Evolutionary conservation across 2,113 vertebrate species (phyloP), one percentile per base, ranked within the genome.

Genomic region (Ailurus styani): DNA sequence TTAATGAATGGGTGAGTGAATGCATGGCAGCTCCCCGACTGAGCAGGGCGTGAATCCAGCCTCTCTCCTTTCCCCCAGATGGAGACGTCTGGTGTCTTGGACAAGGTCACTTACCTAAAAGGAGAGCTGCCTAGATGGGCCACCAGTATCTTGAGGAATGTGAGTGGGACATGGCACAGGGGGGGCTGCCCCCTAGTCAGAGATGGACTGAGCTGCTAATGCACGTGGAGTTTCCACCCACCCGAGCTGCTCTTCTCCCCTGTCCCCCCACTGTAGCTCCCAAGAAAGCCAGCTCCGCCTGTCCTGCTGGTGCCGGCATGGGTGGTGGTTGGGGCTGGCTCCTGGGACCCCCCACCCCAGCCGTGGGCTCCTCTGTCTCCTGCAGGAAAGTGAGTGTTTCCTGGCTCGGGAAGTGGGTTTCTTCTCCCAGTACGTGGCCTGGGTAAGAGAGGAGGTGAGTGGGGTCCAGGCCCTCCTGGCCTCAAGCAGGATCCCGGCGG

Each of bases 371-470:
- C 52, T 92, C 70, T 91, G 54, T 85, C 86, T 60, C 70, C 75
- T 54, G 29, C 97, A 99, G 99, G 98, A 99, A 12, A 97, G 98
- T 0, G 52, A 96, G 75, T 99, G 99, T 88, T 98, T 99, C 92
- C 93, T 97, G 5, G 90, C 62, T 40, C 98, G 98, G 96, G 98
- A 98, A 91, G 89, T 98, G 84, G 87, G 88, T 3, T 98, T 98
- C 83, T 98, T 99, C 14, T 31, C 95, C 0, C 98, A 99, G 93
- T 99, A 99, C 17, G 77, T 98, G 34, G 93, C 47, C 84, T 99
- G 99, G 99, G 98, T 98, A 0, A 97, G 96, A 87, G 97, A 98
- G 50, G 98, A 95, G 97, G 99, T 99, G 95, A 98, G 99, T 97
- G 13, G 2, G 0, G 1, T 4, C 2, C 31, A 6, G 0, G 6